phyloP scores from a whole-genome alignment of 2,113 vertebrate species.

The Hippocampus guttulatus region DNA sequence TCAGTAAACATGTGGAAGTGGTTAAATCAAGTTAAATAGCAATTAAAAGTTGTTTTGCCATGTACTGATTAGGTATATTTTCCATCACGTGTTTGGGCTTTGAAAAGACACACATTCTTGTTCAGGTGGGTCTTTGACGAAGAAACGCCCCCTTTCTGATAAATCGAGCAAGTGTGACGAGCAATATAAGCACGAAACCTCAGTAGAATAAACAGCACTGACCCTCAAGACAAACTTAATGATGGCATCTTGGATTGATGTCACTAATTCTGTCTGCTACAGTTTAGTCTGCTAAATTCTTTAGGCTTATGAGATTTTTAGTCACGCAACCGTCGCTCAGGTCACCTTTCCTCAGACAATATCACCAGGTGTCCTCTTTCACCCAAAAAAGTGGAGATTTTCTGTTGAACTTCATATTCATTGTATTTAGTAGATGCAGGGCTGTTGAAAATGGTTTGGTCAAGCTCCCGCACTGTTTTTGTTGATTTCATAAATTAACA shows the following conservation, averaged over 20 bases:
- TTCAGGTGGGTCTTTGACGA: conserved; percentile 59
- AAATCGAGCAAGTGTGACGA: conserved; percentile 6
- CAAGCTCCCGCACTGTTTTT: not conserved
- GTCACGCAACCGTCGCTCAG: not conserved
- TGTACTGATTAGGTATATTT: conserved; percentile 75
- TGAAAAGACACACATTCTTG: conserved; percentile 61
- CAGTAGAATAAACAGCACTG: not conserved
- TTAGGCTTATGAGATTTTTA: not conserved
- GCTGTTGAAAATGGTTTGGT: not conserved
- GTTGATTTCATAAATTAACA: not conserved
- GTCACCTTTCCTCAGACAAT: not conserved
- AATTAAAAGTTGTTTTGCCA: conserved; percentile 74
- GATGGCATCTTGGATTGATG: not conserved
- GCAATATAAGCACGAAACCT: conserved; percentile 9
- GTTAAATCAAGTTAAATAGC: conserved; percentile 71
- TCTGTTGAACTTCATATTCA: too few species aligned
- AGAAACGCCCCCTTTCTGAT: conserved; percentile 38
- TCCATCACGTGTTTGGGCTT: conserved; percentile 63
- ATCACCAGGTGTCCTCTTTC: too few species aligned
- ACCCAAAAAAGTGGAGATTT: too few species aligned
- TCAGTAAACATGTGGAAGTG: conserved; percentile 72
- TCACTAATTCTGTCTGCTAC: not conserved
- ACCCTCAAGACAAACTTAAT: not conserved
- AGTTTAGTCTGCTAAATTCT: not conserved
- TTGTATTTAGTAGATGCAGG: too few species aligned